Percentiles rank a stretch among this genome's conserved stretches.
These are phyloP conservation scores for Drosophila orosa DNA, from an alignment of 1,140 invertebrate species.

Conservation along the genomic window DNA sequence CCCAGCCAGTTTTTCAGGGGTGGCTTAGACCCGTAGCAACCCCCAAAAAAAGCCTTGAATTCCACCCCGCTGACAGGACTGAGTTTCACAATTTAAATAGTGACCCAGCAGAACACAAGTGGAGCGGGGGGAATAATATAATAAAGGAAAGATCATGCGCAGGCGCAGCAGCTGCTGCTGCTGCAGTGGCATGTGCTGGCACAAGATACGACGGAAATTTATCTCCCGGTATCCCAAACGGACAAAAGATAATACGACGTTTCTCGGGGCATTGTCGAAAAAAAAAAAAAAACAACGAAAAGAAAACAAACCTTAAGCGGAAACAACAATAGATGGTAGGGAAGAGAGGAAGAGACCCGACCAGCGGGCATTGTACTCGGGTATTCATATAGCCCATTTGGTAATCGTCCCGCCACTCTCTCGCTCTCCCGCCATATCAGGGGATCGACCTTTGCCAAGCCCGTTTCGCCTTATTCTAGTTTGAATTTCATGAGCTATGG, in stretches of 20 bases:
- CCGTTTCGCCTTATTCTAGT: constrained; percentile 21
- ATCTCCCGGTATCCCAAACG: constrained; percentile 25
- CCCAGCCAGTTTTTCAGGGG: constrained; percentile 47
- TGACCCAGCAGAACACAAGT: constrained; percentile 34
- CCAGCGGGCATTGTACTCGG: constrained; percentile 38
- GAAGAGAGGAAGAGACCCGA: constrained; percentile 2
- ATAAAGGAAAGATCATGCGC: constrained; percentile 25
- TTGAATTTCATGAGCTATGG: constrained; percentile 13
- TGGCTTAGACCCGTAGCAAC: constrained; percentile 38
- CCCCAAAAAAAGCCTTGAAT: constrained; percentile 31
- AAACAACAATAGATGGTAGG: constrained; percentile 17
- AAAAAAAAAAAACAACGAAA: constrained; percentile 11
- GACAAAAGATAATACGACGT: constrained; percentile 28
- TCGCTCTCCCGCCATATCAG: constrained; percentile 13
- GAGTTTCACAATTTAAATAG: constrained; percentile 31
- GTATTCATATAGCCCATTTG: constrained; percentile 13
- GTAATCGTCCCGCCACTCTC: constrained; percentile 10
- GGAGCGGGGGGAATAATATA: constrained; percentile 3
- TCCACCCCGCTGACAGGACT: constrained; percentile 38
- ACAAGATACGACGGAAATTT: constrained; percentile 24
- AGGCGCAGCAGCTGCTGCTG: constrained; percentile 40
- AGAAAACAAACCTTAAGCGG: constrained; percentile 19
- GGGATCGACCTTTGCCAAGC: constrained; percentile 40
- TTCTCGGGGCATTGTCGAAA: constrained; percentile 13
- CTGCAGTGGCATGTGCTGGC: constrained; percentile 47